A percentile compares a stretch with the other conserved stretches of the same genome.
These are phyloP conservation scores for Sebastes taczanowskii DNA, from an alignment of 2,797 vertebrate species.

Conservation along the genomic window DNA sequence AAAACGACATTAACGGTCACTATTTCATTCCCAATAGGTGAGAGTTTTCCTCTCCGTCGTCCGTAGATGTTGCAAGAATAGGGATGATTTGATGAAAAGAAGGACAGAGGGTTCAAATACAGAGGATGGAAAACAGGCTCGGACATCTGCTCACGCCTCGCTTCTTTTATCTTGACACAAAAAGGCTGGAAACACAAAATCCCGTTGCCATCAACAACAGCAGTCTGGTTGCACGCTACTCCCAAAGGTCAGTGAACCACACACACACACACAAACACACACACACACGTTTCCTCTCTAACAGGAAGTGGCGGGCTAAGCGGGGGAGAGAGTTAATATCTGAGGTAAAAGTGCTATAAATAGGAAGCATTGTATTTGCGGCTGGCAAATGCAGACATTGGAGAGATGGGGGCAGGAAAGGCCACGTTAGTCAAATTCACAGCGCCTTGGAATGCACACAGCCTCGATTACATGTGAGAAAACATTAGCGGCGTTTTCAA, in stretches of 20 bases:
- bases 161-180: conserved; percentile 45
- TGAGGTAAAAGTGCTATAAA: conserved; percentile 78
- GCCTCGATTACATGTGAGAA: conserved; percentile 66
- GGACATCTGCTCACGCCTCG: conserved; percentile 43
- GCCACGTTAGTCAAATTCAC: conserved; percentile 60
- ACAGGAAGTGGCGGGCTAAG: conserved; percentile 72
- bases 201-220: conserved; percentile 56
- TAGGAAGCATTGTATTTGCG: conserved; percentile 75
- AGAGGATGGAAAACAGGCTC: conserved; percentile 5
- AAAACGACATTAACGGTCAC: conserved; percentile 12
- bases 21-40: conserved; percentile 1
- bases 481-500: conserved; percentile 64
- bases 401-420: conserved; percentile 64
- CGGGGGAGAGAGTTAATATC: conserved; percentile 74
- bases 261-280: conserved; percentile 30
- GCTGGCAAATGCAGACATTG: conserved; percentile 54
- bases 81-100: conserved; percentile 1
- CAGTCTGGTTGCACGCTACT: conserved; percentile 35
- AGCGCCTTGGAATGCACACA: conserved; percentile 31
- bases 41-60: neutral
- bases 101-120: neutral
- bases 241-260: conserved; percentile 67
- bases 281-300: conserved; percentile 64
- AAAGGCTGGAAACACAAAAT: conserved; percentile 64
- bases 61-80: neutral